These are phyloP conservation scores for Hoplostethus mediterraneus DNA, from an alignment of 2,797 vertebrate species.

Conservation along the genomic window DNA sequence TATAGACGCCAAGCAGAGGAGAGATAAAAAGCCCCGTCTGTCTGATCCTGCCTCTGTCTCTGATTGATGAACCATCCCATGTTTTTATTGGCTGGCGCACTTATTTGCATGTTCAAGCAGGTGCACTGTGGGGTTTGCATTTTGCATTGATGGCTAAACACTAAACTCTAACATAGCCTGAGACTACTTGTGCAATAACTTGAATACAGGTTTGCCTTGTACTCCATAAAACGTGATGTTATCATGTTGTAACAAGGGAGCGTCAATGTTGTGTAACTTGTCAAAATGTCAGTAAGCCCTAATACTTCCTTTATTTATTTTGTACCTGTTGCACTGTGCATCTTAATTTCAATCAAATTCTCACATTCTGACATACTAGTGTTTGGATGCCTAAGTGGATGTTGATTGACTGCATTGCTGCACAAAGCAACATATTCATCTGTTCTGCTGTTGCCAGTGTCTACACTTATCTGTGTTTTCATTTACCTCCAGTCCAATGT, in stretches of 20 bases:
- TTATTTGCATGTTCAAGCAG: slow-evolving; percentile 12
- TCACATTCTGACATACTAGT: slow-evolving; percentile 2
- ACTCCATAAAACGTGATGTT: neutral
- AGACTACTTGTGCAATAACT: neutral
- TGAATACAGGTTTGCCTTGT: neutral
- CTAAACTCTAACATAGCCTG: neutral
- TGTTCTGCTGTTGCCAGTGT: neutral
- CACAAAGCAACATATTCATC: slow-evolving; percentile 21
- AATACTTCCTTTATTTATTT: neutral
- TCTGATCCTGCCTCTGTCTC: neutral
- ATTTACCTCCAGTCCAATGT: neutral
- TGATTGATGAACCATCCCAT: neutral
- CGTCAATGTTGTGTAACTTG: neutral
- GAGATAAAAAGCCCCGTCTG: neutral
- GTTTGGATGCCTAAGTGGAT: slow-evolving; percentile 38
- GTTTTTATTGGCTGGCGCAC: neutral
- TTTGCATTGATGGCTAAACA: neutral
- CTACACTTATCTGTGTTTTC: neutral
- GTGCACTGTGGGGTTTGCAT: neutral
- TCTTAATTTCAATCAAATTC: slow-evolving; percentile 6
- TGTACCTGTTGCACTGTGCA: neutral
- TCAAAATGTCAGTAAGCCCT: neutral
- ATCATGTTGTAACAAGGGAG: neutral
- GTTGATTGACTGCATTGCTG: slow-evolving; percentile 9
- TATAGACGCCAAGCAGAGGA: neutral